Conservation (phyloP, 2,113 vertebrate species). For the Chrysochloris asiatica region DNA sequence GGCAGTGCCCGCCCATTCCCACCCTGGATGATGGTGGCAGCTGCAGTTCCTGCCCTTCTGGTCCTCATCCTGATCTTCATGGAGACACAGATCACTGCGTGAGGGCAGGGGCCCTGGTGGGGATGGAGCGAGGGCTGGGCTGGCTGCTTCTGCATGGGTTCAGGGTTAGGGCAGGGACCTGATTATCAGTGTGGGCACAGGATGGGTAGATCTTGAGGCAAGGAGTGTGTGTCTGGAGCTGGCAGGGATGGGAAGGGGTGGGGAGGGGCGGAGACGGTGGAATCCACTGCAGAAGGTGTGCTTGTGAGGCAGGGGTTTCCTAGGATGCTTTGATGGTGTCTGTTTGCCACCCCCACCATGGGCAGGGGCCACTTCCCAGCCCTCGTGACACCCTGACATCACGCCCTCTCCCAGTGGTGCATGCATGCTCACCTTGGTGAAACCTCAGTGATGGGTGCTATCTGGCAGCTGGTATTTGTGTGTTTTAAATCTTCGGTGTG, state of each 20-base stretch:
- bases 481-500: conserved; percentile 37
- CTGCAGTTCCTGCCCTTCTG: conserved; percentile 94
- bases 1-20: conserved; percentile 94
- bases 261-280: neutral
- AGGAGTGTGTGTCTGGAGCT: neutral
- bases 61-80: conserved; percentile 99
- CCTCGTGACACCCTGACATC: neutral
- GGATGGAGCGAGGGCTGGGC: neutral
- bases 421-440: conserved; percentile 46
- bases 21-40: conserved; percentile 97
- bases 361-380: conserved; percentile 50
- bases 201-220: neutral
- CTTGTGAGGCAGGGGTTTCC: neutral
- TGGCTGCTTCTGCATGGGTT: neutral
- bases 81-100: conserved; percentile 99
- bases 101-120: conserved; percentile 45
- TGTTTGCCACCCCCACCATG: neutral
- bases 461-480: conserved; percentile 64
- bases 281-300: neutral
- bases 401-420: neutral
- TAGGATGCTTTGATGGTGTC: fast-evolving
- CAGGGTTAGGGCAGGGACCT: neutral
- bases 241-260: neutral
- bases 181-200: neutral
- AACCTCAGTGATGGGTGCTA: conserved; percentile 42